Conservation (phyloP, 2,888 invertebrate genomes). For the Leptura quadrifasciata region DNA sequence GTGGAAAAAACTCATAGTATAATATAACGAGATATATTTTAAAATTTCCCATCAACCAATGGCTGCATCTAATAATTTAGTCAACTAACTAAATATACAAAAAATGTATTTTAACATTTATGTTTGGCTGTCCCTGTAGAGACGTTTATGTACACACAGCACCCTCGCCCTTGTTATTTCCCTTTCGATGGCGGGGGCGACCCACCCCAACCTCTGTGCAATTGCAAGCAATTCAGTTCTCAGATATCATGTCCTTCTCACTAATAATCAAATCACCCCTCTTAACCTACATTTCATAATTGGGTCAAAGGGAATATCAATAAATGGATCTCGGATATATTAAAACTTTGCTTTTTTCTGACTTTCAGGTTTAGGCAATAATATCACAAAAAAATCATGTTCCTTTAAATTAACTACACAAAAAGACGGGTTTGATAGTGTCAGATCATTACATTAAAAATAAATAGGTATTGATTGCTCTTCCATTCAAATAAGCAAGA, state of each 20-base stretch:
- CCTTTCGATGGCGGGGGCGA: constrained; percentile 37
- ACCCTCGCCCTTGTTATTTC: constrained; percentile 36
- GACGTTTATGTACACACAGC: constrained; percentile 19
- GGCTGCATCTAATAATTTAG: background rate
- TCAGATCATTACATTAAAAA: no score
- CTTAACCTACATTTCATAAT: constrained; percentile 48
- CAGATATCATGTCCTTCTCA: constrained; percentile 51
- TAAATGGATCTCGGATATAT: background rate
- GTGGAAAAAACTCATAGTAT: no score
- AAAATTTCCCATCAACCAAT: background rate
- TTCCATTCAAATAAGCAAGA: no score
- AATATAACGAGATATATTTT: no score
- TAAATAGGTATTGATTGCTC: no score
- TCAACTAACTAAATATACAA: background rate
- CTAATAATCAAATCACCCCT: constrained; percentile 51
- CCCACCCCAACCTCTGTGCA: constrained; percentile 51
- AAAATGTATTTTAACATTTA: constrained; percentile 2
- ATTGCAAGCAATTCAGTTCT: constrained; percentile 51
- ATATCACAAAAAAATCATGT: no score
- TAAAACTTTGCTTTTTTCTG: background rate
- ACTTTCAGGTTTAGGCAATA: no score
- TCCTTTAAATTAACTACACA: no score
- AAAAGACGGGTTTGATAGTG: no score
- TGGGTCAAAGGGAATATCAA: constrained; percentile 44
- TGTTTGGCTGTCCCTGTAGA: background rate